Conservation (phyloP, 2,888 invertebrate genomes). For the Synergus itoensis region DNA sequence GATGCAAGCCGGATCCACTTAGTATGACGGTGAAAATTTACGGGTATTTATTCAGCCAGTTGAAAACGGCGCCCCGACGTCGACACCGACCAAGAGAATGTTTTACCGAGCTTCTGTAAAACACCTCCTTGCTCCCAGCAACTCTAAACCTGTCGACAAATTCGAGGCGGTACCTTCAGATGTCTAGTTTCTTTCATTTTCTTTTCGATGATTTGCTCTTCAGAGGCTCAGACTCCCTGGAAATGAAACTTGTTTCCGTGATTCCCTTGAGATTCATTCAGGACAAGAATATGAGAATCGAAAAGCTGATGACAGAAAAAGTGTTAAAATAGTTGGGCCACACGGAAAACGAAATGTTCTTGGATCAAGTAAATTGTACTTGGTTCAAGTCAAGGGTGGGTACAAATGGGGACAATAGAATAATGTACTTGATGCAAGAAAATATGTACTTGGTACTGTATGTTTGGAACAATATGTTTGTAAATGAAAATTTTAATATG, state of each 20-base stretch:
- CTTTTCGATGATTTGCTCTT: not conserved
- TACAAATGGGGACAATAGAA: no score
- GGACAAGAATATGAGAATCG: not conserved
- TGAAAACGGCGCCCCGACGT: slow-evolving; percentile 1
- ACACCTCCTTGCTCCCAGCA: not conserved
- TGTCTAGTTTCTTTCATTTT: not conserved
- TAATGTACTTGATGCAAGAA: no score
- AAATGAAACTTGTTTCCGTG: not conserved
- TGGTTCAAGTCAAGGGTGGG: no score
- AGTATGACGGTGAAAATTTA: slow-evolving; percentile 2
- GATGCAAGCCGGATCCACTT: slow-evolving; percentile 19
- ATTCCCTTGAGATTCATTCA: not conserved
- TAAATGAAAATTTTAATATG: no score
- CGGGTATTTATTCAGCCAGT: slow-evolving; percentile 7
- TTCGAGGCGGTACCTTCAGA: slow-evolving; percentile 5
- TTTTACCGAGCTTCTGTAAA: not conserved
- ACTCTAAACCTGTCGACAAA: slow-evolving; percentile 11
- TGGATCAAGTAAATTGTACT: no score
- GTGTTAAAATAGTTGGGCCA: not conserved
- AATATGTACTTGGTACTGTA: no score
- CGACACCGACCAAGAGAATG: not conserved
- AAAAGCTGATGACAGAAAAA: not conserved
- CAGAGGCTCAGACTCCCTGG: not conserved
- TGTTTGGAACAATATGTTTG: no score
- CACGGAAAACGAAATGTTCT: no score